Evolutionary conservation across 2,797 vertebrate genomes (phyloP), one percentile per base, ranked within the genome.

Genomic region (Xenentodon cancila): DNA sequence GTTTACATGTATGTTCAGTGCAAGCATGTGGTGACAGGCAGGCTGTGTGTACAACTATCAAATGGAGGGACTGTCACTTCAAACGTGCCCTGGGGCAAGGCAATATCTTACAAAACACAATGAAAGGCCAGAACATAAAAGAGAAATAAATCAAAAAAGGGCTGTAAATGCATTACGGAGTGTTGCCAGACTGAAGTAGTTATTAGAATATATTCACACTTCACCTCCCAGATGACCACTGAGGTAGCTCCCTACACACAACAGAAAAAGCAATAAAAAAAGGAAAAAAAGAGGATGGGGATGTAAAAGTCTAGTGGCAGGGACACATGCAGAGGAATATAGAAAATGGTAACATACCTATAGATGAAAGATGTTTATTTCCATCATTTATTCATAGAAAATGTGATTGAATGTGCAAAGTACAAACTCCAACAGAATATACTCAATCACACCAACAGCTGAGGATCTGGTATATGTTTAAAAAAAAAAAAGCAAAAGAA

Each of bases 301-400:
- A 67, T 75, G 71, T 71, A 65, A 73, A 76, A 68, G 60, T 67
- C 55, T 63, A 45, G 64, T 20, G 59, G 71, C 59, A 8, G 49
- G 27, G 65, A 59, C 59, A 68, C 59, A 65, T 19, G 21, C 27
- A 15, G 60, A 65, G 59, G 57, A 66, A 68, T 53, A 67, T 20
- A 13, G 30, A 22, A 57, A 56, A 58, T 6, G 62, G 78, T 64
- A 78, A 84, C 82, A 81, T 64, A 51, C 84, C 83, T 46, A 63
- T 54, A 63, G 73, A 74, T 58, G 53, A 62, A 64, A 81, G 65
- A 80, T 25, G 73, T 66, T 79, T 78, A 74, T 75, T 81, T 81
- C 84, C 81, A 88, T 92, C 75, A 90, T 83, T 88, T 89, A 91
- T 91, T 91, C 91, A 91, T 89, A 57, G 68, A 52, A 63, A 71